Conservation (phyloP, 2,113 vertebrate genomes). For the Passer domesticus region DNA sequence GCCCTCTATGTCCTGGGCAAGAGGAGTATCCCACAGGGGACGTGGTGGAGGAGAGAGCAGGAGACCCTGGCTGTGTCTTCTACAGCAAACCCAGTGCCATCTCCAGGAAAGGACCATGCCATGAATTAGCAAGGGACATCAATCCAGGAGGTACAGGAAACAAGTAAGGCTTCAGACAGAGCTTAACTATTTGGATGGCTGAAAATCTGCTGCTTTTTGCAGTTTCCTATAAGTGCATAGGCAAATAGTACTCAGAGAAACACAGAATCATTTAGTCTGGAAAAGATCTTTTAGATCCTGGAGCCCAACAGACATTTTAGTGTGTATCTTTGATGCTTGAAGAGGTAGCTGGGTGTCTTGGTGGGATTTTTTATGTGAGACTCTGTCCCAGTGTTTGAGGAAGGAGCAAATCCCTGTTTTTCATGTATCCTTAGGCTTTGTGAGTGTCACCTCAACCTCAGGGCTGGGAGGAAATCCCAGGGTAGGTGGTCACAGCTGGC, state of each 20-base stretch:
- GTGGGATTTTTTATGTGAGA: not conserved
- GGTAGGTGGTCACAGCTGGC: not conserved
- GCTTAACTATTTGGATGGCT: not conserved
- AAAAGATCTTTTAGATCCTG: not conserved
- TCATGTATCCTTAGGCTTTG: not conserved
- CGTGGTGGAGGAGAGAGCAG: not conserved
- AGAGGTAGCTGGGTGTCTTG: not conserved
- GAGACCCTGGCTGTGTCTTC: not conserved
- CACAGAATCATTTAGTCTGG: not conserved
- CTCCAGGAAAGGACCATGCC: not conserved
- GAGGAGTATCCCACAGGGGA: not conserved
- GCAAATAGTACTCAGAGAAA: not conserved
- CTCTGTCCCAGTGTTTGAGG: not conserved
- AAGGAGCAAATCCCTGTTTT: fast-evolving
- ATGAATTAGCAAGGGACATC: not conserved
- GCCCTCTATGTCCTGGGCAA: not conserved
- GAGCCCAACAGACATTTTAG: not conserved
- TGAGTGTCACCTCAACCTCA: not conserved
- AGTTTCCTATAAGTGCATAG: not conserved
- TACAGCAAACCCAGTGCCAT: not conserved
- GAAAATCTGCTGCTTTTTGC: not conserved
- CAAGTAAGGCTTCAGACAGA: not conserved
- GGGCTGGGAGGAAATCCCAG: not conserved
- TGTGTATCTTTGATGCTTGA: not conserved
- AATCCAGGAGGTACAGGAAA: not conserved